Base-by-base conservation (phyloP, 2,797 vertebrate genomes). In the Crypturellus tataupa region DNA sequence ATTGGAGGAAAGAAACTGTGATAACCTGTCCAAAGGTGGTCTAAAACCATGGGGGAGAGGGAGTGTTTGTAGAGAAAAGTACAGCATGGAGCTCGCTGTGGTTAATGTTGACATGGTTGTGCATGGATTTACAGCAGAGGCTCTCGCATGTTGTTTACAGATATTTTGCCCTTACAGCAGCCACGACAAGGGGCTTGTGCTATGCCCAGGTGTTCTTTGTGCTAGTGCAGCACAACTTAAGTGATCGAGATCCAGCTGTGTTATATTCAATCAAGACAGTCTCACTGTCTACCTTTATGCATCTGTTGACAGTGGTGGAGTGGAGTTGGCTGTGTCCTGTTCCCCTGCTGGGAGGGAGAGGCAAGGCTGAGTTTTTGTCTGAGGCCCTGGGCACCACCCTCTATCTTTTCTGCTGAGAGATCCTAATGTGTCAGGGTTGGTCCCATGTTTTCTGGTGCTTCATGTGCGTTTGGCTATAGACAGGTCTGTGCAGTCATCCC, bases 61-160 rank as follows among this genome's bases (percentile, higher is more conserved):
- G 13, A 29, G 23, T 20, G 82, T 80, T 56, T 82, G 68, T 47
- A 73, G 65, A 37, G 58, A 10, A 82, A 35, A 4, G 29, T 62
- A 1, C 10, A 10, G 25, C 63, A 42, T 95, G n/a, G n/a, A 56
- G 18, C 23, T 27, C 7, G 0, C 5, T 72, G 62, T 0, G 16
- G 80, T 71, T 79, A 72, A 1, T 73, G 25, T 42, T 90, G 69
- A 3, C 14, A 2, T 42, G 18, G 44, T 31, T 58, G 1, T 31
- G 17, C 65, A 0, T 25, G 49, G 70, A 69, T 55, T 29, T 58
- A 35, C 27, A 53, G 39, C 51, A 80, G 17, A 29, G 62, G 8
- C 18, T 64, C 9, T 6, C 29, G 19, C 25, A 8, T 4, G 8
- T 64, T 42, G 8, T 31, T 21, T 29, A 29, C 18, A 55, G 60